Evolutionary conservation across 2,113 vertebrate genomes (phyloP).

Genomic region (Galeopterus variegatus): DNA sequence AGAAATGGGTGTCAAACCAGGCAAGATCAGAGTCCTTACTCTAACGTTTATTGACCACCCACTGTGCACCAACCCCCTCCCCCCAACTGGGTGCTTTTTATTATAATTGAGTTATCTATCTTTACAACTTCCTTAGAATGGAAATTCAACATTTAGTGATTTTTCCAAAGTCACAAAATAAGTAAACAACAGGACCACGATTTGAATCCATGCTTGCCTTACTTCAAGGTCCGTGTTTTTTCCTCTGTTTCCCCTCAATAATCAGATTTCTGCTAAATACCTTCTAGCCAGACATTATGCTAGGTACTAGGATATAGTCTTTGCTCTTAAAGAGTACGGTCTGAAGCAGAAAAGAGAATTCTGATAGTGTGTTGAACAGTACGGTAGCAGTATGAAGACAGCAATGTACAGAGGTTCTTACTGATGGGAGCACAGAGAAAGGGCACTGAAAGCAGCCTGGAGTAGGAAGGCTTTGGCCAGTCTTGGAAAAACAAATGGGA

Average conservation of each 20-base stretch:
- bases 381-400: not conserved
- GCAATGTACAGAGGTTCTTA: not conserved
- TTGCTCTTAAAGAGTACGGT: not conserved
- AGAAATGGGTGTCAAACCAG: not conserved
- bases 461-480: not conserved
- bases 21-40: slow-evolving; percentile 4
- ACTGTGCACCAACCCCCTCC: not conserved
- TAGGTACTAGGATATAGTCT: not conserved
- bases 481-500: not conserved
- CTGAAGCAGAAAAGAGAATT: not conserved
- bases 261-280: slow-evolving; percentile 48
- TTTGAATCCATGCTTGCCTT: slow-evolving; percentile 2
- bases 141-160: slow-evolving; percentile 49
- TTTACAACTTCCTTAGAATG: slow-evolving; percentile 43
- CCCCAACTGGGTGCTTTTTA: not conserved
- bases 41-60: not conserved
- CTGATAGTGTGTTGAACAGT: not conserved
- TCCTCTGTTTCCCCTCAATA: slow-evolving; percentile 19
- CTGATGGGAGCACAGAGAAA: not conserved
- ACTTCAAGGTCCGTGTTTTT: slow-evolving; percentile 17
- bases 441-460: not conserved
- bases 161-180: not conserved
- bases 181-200: not conserved
- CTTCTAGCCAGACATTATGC: not conserved
- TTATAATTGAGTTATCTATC: slow-evolving; percentile 15